Evolutionary conservation across 1,140 invertebrate genomes (phyloP).

Genomic region (Neodiprion lecontei): DNA sequence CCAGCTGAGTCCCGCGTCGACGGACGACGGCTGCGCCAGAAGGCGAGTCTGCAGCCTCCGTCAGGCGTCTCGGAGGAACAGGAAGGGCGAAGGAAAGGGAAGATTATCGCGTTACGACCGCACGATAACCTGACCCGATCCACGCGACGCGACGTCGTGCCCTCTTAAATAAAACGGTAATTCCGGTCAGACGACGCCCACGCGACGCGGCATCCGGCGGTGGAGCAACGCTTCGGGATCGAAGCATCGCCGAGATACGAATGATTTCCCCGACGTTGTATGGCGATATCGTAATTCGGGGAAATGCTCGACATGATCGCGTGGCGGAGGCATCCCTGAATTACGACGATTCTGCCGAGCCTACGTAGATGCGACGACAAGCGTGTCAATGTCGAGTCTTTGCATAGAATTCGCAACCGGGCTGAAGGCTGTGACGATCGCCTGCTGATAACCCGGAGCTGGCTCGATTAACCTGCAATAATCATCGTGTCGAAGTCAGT

Average conservation of each 20-base stretch:
- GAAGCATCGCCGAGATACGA: no score
- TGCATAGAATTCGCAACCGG: constrained; percentile 4
- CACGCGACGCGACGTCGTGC: neutral
- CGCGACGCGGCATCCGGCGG: no score
- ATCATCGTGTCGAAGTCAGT: neutral
- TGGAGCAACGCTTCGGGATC: no score
- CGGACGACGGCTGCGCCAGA: neutral
- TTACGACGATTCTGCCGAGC: neutral
- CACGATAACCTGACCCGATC: neutral
- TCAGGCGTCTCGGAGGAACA: neutral
- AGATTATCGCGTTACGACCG: neutral
- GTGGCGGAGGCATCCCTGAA: neutral
- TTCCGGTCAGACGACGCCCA: neutral
- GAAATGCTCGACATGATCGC: neutral
- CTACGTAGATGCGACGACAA: constrained; percentile 6
- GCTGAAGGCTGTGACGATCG: constrained; percentile 20
- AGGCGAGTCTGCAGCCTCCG: neutral
- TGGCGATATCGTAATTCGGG: neutral
- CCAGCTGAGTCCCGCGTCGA: neutral
- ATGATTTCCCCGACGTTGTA: neutral
- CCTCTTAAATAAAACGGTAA: constrained; percentile 1
- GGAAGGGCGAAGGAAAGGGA: neutral
- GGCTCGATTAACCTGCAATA: neutral
- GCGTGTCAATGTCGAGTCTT: constrained; percentile 30
- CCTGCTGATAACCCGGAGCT: neutral